Evolutionary conservation across 2,113 vertebrate genomes (phyloP).

Genomic region (Megatriorchis doriae): DNA sequence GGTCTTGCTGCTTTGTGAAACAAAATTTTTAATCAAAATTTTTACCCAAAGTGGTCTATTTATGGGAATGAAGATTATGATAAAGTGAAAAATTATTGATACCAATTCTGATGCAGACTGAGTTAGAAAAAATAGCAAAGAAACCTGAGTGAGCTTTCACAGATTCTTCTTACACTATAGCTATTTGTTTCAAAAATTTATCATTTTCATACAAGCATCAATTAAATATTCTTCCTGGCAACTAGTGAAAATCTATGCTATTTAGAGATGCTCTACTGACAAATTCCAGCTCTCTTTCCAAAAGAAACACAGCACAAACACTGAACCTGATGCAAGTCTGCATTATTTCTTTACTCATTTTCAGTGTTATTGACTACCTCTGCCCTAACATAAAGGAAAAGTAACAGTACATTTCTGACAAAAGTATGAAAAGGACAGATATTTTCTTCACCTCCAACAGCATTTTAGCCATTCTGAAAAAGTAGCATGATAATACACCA

Average conservation of each 20-base stretch:
- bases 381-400: neutral
- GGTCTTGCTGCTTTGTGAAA: neutral
- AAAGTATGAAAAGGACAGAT: neutral
- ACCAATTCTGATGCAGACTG: neutral
- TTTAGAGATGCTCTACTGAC: neutral
- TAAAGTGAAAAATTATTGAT: neutral
- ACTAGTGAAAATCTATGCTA: neutral
- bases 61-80: neutral
- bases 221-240: neutral
- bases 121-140: neutral
- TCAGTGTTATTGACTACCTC: neutral
- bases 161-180: neutral
- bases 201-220: neutral
- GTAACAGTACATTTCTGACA: neutral
- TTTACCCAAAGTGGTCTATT: neutral
- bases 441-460: neutral
- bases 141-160: neutral
- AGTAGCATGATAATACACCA: neutral
- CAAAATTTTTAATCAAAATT: neutral
- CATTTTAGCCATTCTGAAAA: neutral
- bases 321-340: neutral
- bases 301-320: neutral
- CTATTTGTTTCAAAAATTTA: neutral
- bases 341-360: neutral
- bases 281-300: neutral